Conservation (phyloP, 2,113 vertebrate species). For the Rutilus rutilus region DNA sequence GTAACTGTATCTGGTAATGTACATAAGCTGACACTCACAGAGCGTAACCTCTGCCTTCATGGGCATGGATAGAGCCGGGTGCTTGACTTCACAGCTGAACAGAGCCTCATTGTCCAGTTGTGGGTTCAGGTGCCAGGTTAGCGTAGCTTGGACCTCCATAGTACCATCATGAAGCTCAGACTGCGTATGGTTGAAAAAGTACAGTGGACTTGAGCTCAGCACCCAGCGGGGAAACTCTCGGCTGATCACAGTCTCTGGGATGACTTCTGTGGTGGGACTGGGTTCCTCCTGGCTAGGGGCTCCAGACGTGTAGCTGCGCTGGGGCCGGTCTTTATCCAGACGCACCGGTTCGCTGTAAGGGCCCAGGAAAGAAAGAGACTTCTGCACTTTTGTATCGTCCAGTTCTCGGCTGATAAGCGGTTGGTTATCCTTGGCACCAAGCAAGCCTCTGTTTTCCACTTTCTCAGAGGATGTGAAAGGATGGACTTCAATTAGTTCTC, state of each 20-base stretch:
- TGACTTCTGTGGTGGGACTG: conserved; percentile 74
- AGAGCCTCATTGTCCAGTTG: conserved; percentile 92
- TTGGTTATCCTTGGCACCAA: conserved; percentile 68
- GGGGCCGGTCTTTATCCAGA: conserved; percentile 56
- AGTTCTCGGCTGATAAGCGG: conserved; percentile 81
- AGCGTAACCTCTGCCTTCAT: conserved; percentile 94
- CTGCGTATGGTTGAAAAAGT: conserved; percentile 84
- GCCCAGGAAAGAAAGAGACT: conserved; percentile 76
- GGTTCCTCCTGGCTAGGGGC: conserved; percentile 64
- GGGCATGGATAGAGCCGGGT: conserved; percentile 93
- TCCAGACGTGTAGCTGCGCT: conserved; percentile 42
- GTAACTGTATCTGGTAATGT: neutral
- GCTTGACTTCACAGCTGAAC: conserved; percentile 96
- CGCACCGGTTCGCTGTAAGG: conserved; percentile 61
- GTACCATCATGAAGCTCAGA: conserved; percentile 82
- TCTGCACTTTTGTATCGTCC: conserved; percentile 88
- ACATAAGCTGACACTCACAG: conserved; percentile 76
- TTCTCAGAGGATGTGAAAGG: conserved; percentile 66
- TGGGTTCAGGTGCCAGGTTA: conserved; percentile 93
- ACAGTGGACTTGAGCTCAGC: conserved; percentile 84
- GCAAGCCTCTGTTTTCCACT: conserved; percentile 50
- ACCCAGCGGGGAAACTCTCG: conserved; percentile 92
- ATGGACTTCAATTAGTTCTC: conserved; percentile 85
- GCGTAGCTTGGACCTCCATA: conserved; percentile 85
- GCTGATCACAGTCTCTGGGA: conserved; percentile 91